phyloP scores from a whole-genome alignment of 2,888 invertebrate species.

The Hirudinaria manillensis region DNA sequence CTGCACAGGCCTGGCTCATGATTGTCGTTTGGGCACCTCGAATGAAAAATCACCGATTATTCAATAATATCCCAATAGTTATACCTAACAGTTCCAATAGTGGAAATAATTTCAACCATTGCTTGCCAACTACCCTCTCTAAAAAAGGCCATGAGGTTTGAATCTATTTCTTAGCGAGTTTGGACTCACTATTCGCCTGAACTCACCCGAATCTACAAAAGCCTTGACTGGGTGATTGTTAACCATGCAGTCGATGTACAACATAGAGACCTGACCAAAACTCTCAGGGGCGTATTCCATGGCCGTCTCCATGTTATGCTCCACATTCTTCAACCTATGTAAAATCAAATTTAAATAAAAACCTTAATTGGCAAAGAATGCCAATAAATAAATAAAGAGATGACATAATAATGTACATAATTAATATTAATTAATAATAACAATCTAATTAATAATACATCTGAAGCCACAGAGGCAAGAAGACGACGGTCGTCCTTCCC shows the following conservation, averaged over 20 bases:
- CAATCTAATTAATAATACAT: too few relatives aligned
- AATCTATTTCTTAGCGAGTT: too few relatives aligned
- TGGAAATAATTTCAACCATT: not conserved
- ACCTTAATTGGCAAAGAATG: not conserved
- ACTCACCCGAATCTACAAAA: conserved; percentile 84
- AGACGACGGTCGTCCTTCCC: conserved; percentile 46
- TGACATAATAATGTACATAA: not conserved
- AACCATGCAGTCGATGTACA: conserved; percentile 91
- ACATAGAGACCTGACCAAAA: conserved; percentile 94
- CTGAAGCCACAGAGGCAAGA: too few relatives aligned
- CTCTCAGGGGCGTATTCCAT: conserved; percentile 98
- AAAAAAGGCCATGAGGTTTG: too few relatives aligned
- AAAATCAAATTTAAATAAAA: not conserved
- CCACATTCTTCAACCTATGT: conserved; percentile 71
- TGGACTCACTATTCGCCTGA: too few relatives aligned
- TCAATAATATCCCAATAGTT: not conserved
- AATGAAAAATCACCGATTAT: not conserved
- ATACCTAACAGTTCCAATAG: not conserved
- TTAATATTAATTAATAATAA: not conserved
- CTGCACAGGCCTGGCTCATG: conserved; percentile 92
- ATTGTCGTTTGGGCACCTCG: conserved; percentile 89
- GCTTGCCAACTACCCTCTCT: not conserved
- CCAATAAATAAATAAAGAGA: not conserved
- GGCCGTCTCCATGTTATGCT: conserved; percentile 96
- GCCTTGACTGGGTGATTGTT: conserved; percentile 95